Base-by-base conservation (phyloP, 1,140 invertebrate genomes). In the Drosophila ogumai region DNA sequence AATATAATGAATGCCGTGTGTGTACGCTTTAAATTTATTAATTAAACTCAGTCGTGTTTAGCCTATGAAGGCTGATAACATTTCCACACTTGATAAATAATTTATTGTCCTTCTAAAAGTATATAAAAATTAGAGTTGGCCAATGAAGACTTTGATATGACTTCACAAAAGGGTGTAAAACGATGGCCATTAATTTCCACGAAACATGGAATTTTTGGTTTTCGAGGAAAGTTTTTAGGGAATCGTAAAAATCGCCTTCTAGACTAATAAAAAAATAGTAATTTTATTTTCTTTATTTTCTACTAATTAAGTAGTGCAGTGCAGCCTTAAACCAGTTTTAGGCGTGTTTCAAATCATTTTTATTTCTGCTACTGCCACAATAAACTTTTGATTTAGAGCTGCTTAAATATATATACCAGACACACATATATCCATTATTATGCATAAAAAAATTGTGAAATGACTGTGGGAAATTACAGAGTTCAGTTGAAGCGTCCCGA, bases 401-500 rank as follows among this genome's bases (percentile, higher is more conserved):
- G 22, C 19, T 38, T 49, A 49, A 58, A 50, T 49, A 58, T 71
- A 72, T 38, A 43, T n/a, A 34, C 9, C 19, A 19, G 25, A 12
- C 28, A 17, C 52, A 25, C 32, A 22, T 40, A 75, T 15, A 54
- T 9, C n/a, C 31, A 75, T 52, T 76, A 47, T 54, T 57, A 68
- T 56, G 40, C 56, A 60, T 46, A 59, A 19, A 36, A 71, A 65
- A 71, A 59, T 31, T 32, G 17, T 56, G 47, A 64, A 57, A 38
- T 55, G n/a, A 44, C 34, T 55, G 34, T 86, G 82, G 82, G 84
- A 86, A 86, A 73, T 47, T 59, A 79, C 75, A 56, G 55, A 43
- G 50, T 73, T 72, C 47, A 56, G 50, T 36, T 19, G 58, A 72
- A 75, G 58, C 41, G 34, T 50, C 43, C 38, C 25, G 40, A 58